Conservation (phyloP, 2,888 invertebrate genomes). For the Silvanus unidentatus region DNA sequence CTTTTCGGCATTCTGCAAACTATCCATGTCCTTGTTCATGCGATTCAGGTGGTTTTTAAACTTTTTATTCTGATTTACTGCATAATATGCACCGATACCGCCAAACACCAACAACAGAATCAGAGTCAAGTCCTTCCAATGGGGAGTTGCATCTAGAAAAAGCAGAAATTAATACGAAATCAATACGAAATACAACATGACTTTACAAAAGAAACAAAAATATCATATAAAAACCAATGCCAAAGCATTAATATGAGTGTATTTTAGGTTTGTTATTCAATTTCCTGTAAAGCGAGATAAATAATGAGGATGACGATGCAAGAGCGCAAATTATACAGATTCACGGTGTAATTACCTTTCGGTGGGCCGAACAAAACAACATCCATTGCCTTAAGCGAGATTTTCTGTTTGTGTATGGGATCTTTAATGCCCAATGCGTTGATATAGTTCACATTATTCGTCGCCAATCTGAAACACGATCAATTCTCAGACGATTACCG, state of each 20-base stretch:
- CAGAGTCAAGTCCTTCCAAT: constrained; percentile 84
- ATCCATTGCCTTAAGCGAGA: constrained; percentile 97
- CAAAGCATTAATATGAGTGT: background rate
- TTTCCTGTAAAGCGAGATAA: background rate
- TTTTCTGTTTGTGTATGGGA: constrained; percentile 96
- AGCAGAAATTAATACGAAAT: constrained; percentile 3
- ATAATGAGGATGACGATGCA: no score
- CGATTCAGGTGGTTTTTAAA: constrained; percentile 79
- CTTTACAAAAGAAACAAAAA: background rate
- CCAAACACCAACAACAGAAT: constrained; percentile 78
- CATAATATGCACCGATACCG: constrained; percentile 86
- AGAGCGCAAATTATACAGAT: background rate
- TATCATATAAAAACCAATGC: background rate
- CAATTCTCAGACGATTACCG: constrained; percentile 9
- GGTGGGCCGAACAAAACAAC: constrained; percentile 97
- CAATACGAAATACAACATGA: no score
- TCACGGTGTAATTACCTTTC: constrained; percentile 62
- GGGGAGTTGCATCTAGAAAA: constrained; percentile 36
- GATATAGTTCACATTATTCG: constrained; percentile 87
- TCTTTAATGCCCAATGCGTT: constrained; percentile 92
- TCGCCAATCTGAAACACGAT: constrained; percentile 69
- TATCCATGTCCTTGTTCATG: constrained; percentile 93
- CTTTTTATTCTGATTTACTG: constrained; percentile 82
- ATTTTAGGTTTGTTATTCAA: constrained; percentile 1
- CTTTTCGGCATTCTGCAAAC: constrained; percentile 82